Conservation (phyloP, 2,888 invertebrate species). For the Campoplex capitator region DNA sequence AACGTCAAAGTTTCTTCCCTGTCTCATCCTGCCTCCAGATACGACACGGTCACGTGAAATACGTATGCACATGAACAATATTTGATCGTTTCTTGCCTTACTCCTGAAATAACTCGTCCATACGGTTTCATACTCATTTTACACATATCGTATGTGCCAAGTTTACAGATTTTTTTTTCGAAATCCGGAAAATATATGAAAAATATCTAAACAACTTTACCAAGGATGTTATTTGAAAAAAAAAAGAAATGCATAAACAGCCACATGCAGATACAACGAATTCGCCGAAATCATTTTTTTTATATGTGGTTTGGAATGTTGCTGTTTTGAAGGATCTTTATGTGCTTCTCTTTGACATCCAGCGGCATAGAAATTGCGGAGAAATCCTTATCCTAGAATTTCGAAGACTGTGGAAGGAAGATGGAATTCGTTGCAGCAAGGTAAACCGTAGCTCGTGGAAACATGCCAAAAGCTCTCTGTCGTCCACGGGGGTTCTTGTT, state of each 20-base stretch:
- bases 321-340: not conserved
- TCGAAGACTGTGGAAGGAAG: not conserved
- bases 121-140: not conserved
- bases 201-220: not conserved
- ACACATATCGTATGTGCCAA: not conserved
- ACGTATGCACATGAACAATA: not conserved
- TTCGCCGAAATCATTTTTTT: not conserved
- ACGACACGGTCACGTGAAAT: constrained; percentile 41
- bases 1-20: constrained; percentile 32
- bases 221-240: not conserved
- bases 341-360: not conserved
- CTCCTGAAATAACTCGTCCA: not conserved
- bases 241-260: not conserved
- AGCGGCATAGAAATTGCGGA: not conserved
- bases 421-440: not conserved
- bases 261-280: not conserved
- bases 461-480: constrained; percentile 45
- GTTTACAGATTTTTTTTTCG: not conserved
- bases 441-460: constrained; percentile 7
- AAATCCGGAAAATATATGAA: not conserved
- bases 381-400: not conserved
- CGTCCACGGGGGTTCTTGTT: constrained; percentile 37
- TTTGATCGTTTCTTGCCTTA: not conserved
- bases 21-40: constrained; percentile 39
- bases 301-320: not conserved